Evolutionary conservation across 1,140 invertebrate species (phyloP).

Genomic region (Coelopa frigida): DNA sequence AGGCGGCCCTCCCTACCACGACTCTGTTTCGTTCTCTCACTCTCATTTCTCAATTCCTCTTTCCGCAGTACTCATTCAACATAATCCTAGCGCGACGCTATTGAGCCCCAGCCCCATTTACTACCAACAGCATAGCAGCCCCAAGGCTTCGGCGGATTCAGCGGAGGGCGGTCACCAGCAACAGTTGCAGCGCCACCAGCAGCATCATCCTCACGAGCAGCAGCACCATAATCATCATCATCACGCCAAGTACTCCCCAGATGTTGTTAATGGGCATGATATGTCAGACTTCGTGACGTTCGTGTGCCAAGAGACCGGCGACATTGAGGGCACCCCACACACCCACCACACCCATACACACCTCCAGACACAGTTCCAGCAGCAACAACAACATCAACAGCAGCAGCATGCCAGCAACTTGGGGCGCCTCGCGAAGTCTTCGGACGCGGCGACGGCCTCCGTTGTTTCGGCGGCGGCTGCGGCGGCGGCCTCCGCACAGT

Average conservation of each 20-base stretch:
- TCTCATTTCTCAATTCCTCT: neutral
- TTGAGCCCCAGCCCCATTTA: conserved; percentile 47
- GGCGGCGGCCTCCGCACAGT: conserved; percentile 46
- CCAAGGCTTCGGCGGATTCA: conserved; percentile 12
- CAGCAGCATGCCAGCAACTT: conserved; percentile 22
- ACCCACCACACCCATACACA: conserved; percentile 20
- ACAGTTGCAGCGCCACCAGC: conserved; percentile 4
- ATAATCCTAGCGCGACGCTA: conserved; percentile 23
- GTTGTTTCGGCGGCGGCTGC: conserved; percentile 14
- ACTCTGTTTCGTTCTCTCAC: neutral
- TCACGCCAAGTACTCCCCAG: conserved; percentile 16
- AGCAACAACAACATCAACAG: conserved; percentile 26
- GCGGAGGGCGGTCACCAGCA: conserved; percentile 8
- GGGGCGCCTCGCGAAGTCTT: conserved; percentile 19
- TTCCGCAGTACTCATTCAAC: conserved; percentile 32
- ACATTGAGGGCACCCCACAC: conserved; percentile 45
- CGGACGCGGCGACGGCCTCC: conserved; percentile 3
- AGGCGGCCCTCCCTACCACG: conserved; percentile 14
- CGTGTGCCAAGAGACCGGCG: conserved; percentile 85
- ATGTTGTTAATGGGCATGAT: conserved; percentile 55
- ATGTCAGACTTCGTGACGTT: conserved; percentile 95
- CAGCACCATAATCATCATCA: conserved; percentile 28
- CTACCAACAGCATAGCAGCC: conserved; percentile 49
- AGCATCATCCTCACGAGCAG: conserved; percentile 29
- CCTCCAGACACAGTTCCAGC: conserved; percentile 7